A percentile compares a stretch with the other conserved stretches of the same genome.
These are phyloP conservation scores for Hipposideros armiger DNA, from an alignment of 2,113 vertebrate species.

Conservation along the genomic window DNA sequence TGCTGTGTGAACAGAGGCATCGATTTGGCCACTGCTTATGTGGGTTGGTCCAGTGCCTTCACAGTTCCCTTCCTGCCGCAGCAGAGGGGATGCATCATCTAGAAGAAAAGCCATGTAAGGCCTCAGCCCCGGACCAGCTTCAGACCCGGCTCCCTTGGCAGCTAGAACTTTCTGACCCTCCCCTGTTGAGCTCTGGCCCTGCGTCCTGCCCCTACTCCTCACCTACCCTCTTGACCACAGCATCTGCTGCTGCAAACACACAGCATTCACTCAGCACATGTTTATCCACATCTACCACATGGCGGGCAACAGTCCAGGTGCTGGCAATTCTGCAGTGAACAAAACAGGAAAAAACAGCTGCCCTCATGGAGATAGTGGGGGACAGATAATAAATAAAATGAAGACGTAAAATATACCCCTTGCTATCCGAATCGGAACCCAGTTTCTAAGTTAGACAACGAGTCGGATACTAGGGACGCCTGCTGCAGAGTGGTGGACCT, in stretches of 20 bases:
- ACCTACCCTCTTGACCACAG: too few relatives aligned
- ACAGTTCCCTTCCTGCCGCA: accelerated
- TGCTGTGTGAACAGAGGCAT: accelerated
- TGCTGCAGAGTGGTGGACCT: accelerated
- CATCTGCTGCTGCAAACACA: too few relatives aligned
- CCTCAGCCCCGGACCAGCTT: background rate
- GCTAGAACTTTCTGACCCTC: accelerated
- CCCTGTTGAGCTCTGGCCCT: background rate
- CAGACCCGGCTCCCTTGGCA: background rate
- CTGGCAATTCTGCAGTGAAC: background rate
- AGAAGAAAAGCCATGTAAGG: background rate
- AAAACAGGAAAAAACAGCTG: too few relatives aligned
- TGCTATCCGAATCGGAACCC: background rate
- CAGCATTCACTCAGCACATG: background rate
- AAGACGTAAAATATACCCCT: background rate
- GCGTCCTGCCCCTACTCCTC: background rate
- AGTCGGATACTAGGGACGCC: too few relatives aligned
- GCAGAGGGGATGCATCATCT: accelerated
- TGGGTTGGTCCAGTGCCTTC: accelerated
- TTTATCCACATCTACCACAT: background rate
- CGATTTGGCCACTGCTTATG: accelerated
- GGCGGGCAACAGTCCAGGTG: background rate
- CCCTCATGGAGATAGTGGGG: background rate
- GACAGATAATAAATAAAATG: background rate
- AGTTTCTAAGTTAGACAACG: background rate